Base-by-base conservation (phyloP, 2,888 invertebrate genomes). In the Apotomis betuletana region DNA sequence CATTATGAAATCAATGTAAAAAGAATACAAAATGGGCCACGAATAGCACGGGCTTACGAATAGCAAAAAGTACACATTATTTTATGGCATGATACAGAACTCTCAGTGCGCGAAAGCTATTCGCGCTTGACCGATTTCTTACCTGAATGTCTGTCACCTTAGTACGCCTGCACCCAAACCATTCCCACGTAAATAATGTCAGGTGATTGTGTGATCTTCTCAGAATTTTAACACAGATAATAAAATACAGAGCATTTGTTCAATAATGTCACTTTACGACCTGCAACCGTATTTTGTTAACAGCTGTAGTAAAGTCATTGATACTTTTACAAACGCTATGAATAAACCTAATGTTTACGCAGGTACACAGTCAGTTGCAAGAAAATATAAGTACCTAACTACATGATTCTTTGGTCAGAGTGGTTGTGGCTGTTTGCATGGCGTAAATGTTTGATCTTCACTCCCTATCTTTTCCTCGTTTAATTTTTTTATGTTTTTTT, bases 161-260 rank as follows among this genome's bases (percentile, higher is more conserved):
- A 38, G 54, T 65, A 13, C 65, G 49, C 12, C 9, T 51, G 67
- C 62, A 62, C 67, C 58, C 10, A 70, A 49, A 55, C 49, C n/a
- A 55, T 72, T 67, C 62, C 67, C 67, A 72, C 67, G 71, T 58
- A 54, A 68, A 72, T 59, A 52, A 68, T 63, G 67, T 44, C 71
- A 62, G 27, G 52, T 46, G 36, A n/a, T 6, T 65, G 55, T 60
- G 59, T 59, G 70, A 55, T 67, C 61, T 67, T 67, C 58, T 58
- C 15, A 46, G 15, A 61, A 62, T 52, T 27, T 60, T 3, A 27
- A 10, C 57, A 63, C 72, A 68, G 58, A 61, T 54, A 55, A 67
- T 67, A 44, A 71, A 44, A 51, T 55, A 62, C 69, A 69, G 55
- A 8, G 49, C 58, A 67, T 61, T 62, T 69, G 55, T 57, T 55